A percentile compares a stretch with the other conserved stretches of the same genome.
These are phyloP conservation scores for Panagrolaimus sp. DNA, from an alignment of 1,140 invertebrate genomes.

Conservation along the genomic window DNA sequence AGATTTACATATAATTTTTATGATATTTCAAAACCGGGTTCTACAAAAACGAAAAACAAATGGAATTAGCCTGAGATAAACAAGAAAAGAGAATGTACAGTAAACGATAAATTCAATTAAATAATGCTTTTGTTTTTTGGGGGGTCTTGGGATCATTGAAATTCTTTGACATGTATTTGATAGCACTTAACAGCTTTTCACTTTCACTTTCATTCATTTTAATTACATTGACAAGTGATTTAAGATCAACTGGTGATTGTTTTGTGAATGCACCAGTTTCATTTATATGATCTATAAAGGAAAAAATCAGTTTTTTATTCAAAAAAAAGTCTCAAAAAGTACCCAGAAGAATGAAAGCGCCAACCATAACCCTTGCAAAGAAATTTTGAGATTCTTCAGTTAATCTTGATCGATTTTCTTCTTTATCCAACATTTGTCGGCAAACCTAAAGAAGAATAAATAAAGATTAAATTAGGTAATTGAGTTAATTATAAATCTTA, in stretches of 20 bases:
- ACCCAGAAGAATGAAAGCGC: no score
- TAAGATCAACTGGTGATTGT: conserved; percentile 41
- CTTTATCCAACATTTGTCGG: conserved; percentile 84
- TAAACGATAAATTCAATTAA: conserved; percentile 63
- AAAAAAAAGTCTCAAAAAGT: no score
- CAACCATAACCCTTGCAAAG: conserved; percentile 88
- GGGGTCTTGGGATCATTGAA: conserved; percentile 84
- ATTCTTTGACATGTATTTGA: conserved; percentile 80
- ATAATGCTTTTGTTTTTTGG: conserved; percentile 76
- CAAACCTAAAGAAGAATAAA: conserved; percentile 68
- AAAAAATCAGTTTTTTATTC: no score
- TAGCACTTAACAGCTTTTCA: conserved; percentile 44
- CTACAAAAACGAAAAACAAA: no score
- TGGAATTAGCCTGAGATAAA: no score
- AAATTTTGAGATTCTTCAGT: conserved; percentile 77
- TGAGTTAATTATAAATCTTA: background rate
- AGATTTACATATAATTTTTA: no score
- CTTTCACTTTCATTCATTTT: conserved; percentile 34
- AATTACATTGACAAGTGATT: conserved; percentile 39
- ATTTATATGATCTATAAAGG: conserved; percentile 66
- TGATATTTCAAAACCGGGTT: no score
- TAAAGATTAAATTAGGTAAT: no score
- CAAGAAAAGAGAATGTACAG: no score
- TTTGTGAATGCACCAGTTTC: conserved; percentile 38
- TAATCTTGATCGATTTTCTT: conserved; percentile 63